These are phyloP conservation scores for Gephyroberyx darwinii DNA, from an alignment of 2,797 vertebrate species.

Conservation along the genomic window DNA sequence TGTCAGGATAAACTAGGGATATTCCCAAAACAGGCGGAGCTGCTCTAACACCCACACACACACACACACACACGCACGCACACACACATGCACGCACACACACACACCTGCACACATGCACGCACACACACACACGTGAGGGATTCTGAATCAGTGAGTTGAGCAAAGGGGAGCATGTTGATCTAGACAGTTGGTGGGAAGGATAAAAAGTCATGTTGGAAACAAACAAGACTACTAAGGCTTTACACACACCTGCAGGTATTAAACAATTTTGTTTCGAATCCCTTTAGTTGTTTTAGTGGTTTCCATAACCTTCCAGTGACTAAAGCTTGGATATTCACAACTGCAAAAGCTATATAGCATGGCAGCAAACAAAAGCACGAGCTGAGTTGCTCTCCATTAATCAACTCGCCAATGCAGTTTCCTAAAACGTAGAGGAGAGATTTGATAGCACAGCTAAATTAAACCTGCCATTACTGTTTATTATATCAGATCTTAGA, in stretches of 20 bases:
- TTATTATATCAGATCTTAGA: constrained; percentile 6
- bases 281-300: constrained; percentile 18
- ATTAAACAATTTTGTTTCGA: constrained; percentile 4
- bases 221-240: constrained; percentile 62
- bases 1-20: constrained; percentile 78
- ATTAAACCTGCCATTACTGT: background rate
- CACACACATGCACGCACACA: constrained; percentile 21
- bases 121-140: constrained; percentile 25
- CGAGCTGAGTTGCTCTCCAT: constrained; percentile 13
- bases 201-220: constrained; percentile 55
- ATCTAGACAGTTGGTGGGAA: constrained; percentile 56
- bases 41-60: constrained; percentile 65
- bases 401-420: background rate
- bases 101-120: constrained; percentile 21
- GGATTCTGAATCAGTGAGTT: constrained; percentile 61
- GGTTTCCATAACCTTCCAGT: constrained; percentile 2
- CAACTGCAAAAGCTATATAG: constrained; percentile 21
- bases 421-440: background rate
- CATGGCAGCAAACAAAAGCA: constrained; percentile 16
- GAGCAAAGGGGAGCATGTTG: constrained; percentile 54
- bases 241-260: constrained; percentile 50
- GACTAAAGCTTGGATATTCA: background rate
- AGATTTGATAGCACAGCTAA: background rate
- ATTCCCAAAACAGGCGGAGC: constrained; percentile 73
- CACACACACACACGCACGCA: constrained; percentile 37